phyloP scores from a whole-genome alignment of 2,113 vertebrate genomes.

The Brienomyrus longianalis region DNA sequence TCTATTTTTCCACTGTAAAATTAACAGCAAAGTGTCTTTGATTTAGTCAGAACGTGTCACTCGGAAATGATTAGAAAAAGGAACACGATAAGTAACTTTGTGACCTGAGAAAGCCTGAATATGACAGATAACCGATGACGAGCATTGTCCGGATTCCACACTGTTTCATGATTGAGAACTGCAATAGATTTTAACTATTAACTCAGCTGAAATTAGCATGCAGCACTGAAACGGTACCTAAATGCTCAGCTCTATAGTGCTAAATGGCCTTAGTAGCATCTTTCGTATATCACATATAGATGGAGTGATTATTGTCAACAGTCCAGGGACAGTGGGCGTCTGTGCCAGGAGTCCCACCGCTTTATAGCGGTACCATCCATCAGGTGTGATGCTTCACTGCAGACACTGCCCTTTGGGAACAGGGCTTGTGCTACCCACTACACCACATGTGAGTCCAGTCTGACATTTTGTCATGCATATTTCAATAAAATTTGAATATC shows the following conservation, averaged over 20 bases:
- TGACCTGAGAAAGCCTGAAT: not conserved
- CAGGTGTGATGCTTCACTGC: not conserved
- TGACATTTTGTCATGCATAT: not conserved
- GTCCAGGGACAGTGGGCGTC: not conserved
- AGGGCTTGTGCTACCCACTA: not conserved
- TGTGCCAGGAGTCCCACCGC: not conserved
- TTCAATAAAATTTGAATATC: not conserved
- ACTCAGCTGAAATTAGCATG: not conserved
- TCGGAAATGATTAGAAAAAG: not conserved
- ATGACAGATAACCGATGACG: not conserved
- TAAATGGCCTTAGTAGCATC: not conserved
- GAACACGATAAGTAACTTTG: not conserved
- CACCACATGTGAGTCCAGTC: not conserved
- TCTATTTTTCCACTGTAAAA: not conserved
- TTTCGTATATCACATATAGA: not conserved
- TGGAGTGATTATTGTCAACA: not conserved
- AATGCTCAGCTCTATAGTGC: not conserved
- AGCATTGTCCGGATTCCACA: not conserved
- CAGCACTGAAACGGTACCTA: not conserved
- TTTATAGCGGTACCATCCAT: not conserved
- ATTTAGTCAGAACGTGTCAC: not conserved
- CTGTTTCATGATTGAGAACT: not conserved
- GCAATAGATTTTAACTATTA: not conserved
- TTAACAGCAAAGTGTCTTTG: not conserved
- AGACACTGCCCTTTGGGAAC: not conserved